Evolutionary conservation across 2,113 vertebrate genomes (phyloP).

Genomic region (Syrrhaptes paradoxus): DNA sequence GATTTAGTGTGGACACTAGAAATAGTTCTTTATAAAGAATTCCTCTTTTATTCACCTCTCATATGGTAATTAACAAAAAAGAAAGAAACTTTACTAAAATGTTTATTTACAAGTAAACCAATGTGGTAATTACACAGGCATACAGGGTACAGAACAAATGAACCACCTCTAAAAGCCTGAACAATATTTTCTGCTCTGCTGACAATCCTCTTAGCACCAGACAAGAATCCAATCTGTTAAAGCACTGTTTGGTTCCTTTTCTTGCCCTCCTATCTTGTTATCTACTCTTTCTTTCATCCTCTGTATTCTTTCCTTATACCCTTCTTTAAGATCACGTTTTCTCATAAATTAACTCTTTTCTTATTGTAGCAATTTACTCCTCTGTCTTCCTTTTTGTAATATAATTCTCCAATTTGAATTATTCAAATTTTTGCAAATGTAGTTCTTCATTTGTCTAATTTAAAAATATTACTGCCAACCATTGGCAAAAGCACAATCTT

Average conservation of each 20-base stretch:
- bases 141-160: background rate
- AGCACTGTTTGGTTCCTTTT: background rate
- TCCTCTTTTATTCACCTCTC: background rate
- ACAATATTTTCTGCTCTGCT: background rate
- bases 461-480: background rate
- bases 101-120: background rate
- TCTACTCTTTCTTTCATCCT: background rate
- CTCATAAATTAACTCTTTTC: background rate
- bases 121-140: background rate
- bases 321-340: background rate
- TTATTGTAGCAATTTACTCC: background rate
- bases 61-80: background rate
- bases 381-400: background rate
- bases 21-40: background rate
- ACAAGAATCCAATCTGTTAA: background rate
- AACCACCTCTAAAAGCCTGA: background rate
- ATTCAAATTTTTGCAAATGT: background rate
- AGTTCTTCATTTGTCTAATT: background rate
- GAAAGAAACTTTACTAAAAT: background rate
- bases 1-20: background rate
- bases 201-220: background rate
- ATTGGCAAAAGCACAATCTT: background rate
- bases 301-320: background rate
- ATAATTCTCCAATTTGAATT: background rate
- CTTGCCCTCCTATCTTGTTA: background rate